These are phyloP conservation scores for Anabacerthia variegaticeps DNA, from an alignment of 2,797 vertebrate species.

Conservation along the genomic window DNA sequence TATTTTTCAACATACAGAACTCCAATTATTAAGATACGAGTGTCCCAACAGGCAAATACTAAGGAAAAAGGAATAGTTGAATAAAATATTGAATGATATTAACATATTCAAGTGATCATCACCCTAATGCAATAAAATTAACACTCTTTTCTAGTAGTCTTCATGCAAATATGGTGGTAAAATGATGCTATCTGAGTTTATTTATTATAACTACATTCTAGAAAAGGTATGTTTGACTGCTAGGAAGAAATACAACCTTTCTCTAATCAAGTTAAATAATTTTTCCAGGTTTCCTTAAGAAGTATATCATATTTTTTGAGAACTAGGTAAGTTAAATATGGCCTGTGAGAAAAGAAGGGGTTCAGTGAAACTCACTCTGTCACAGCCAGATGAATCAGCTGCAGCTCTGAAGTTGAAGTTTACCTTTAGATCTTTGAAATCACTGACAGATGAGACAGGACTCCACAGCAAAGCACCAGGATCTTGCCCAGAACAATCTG, in stretches of 20 bases:
- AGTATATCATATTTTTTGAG: neutral
- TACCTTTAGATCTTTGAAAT: neutral
- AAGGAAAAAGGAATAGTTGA: too few species aligned
- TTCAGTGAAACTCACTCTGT: neutral
- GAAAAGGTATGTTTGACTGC: neutral
- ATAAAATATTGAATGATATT: too few species aligned
- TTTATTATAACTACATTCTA: neutral
- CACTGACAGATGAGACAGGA: neutral
- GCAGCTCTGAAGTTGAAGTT: neutral
- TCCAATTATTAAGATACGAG: too few species aligned
- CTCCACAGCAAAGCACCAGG: neutral
- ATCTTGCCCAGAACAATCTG: neutral
- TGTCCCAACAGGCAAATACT: too few species aligned
- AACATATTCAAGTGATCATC: too few species aligned
- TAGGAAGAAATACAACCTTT: neutral
- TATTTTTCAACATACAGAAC: too few species aligned
- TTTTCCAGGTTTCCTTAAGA: neutral
- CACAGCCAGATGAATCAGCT: neutral
- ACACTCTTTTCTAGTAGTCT: neutral
- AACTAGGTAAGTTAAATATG: neutral
- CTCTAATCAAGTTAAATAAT: neutral
- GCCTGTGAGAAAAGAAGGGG: neutral
- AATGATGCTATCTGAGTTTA: neutral
- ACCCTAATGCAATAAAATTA: too few species aligned
- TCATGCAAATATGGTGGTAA: neutral